Percentiles rank a stretch among this genome's conserved stretches.
phyloP scores from a whole-genome alignment of 2,888 invertebrate species.

The Parnassius smintheus region DNA sequence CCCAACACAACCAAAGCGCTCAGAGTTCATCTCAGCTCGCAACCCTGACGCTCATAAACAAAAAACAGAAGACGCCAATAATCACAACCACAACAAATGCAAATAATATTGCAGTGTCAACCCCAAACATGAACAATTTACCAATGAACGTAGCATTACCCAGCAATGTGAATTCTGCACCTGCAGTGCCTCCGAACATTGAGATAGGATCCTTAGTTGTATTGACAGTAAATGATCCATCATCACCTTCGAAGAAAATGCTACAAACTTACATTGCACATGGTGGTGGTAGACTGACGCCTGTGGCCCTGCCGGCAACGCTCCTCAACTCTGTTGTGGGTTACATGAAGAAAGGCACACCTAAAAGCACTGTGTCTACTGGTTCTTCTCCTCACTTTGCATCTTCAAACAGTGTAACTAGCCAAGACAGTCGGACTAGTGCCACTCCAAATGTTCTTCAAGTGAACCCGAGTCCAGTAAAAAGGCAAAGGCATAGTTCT shows the following conservation, averaged over 20 bases:
- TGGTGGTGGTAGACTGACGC: constrained; percentile 56
- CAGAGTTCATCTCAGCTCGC: constrained; percentile 23
- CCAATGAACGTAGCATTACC: constrained; percentile 31
- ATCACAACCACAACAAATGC: constrained; percentile 28
- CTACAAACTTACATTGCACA: constrained; percentile 69
- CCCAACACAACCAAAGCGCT: constrained; percentile 11
- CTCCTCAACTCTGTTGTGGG: constrained; percentile 65
- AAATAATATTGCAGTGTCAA: constrained; percentile 34
- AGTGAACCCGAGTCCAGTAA: constrained; percentile 49
- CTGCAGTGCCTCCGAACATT: constrained; percentile 56
- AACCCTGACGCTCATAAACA: constrained; percentile 34
- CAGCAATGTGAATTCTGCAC: constrained; percentile 33
- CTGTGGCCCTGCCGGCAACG: constrained; percentile 58
- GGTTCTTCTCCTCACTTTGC: constrained; percentile 71
- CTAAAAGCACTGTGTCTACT: constrained; percentile 48
- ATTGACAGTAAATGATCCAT: constrained; percentile 65
- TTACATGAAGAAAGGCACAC: constrained; percentile 65
- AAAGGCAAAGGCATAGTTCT: constrained; percentile 56
- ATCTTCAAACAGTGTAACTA: constrained; percentile 60
- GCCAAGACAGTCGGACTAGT: constrained; percentile 47
- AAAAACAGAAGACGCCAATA: constrained; percentile 25
- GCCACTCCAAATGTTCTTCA: constrained; percentile 46
- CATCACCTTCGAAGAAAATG: constrained; percentile 67
- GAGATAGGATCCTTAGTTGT: constrained; percentile 69
- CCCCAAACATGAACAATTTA: constrained; percentile 31